Evolutionary conservation across 2,888 invertebrate species (phyloP), one percentile per base, ranked within the genome.

Genomic region (Drosophila meridionalis): DNA sequence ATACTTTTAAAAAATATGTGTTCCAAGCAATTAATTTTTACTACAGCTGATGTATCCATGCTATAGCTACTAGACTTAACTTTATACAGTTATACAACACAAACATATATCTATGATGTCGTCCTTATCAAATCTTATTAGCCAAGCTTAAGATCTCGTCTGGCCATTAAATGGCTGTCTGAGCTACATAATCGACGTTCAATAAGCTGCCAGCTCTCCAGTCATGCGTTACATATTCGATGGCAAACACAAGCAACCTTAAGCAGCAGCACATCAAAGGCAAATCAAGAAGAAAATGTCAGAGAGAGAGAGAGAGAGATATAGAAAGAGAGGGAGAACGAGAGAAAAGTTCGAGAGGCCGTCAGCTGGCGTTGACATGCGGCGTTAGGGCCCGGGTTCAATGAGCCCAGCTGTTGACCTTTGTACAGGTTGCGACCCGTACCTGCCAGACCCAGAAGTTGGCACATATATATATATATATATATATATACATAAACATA

Each of bases 331-430:
- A 7, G 42, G 67, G 73, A 67, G 72, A 69, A 56, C 59, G 52
- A 56, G 53, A 66, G 62, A 32, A 53, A 78, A 66, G 68, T 58
- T 74, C n/a, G 40, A 62, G 63, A 43, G 36, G n/a, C n/a, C 56
- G 63, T 45, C 75, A 63, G 62, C 75, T 75, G 62, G 53, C 62
- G 69, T 57, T 60, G 76, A 69, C 60, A 55, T 42, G 58, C 32
- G 64, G 42, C 42, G 53, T 47, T 36, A n/a, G 50, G 34, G 62
- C 30, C 38, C 36, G 32, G 43, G 70, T 47, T 72, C 56, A 71
- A 56, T 57, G 67, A 20, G 67, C 36, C 32, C 58, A 63, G 55
- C 60, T 53, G 55, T 80, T 77, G 81, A 80, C 73, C 81, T 70
- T 63, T 66, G 56, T 43, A 50, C 67, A 77, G 64, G 52, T 58